Base-by-base conservation (phyloP, 1,140 invertebrate species). In the Scaptomyza hsui region DNA sequence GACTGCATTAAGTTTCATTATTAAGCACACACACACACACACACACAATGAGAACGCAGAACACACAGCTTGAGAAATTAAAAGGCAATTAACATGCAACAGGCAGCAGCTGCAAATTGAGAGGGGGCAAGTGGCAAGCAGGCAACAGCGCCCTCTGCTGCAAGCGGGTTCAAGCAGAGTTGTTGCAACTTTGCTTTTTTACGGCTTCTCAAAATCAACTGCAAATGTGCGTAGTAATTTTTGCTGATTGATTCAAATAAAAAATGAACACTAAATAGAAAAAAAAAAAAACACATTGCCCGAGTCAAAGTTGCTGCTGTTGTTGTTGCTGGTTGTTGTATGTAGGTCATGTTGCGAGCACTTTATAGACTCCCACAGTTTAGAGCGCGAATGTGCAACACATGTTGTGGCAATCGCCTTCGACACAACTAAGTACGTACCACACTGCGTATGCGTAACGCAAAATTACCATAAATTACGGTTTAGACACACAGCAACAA, bases 231-330 rank as follows among this genome's bases (percentile, higher is more conserved):
- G 68, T 72, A 45, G 73, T 72, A 75, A 75, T 75, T 72, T 72
- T 76, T 64, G 77, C 82, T 85, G 77, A 85, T 85, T 85, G 81
- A 85, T 85, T 85, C 82, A 73, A 85, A 85, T 88, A 73, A 72
- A 75, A 41, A 55, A 55, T n/a, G n/a, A n/a, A 37, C 10, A 37
- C 32, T 6, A 44, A n/a, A n/a, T n/a, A n/a, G n/a, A 29, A 57
- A 61, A 42, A 52, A 24, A 52, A 45, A 45, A 19, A 41, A 44
- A 57, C 56, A 68, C 63, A 49, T 76, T 78, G 63, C 44, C 41
- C 42, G 61, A 79, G 77, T 55, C 52, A 53, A 56, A 75, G 69
- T 52, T 72, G 57, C 12, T 15, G 44, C 18, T 69, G 59, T 37
- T 52, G 51, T 3, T 62, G 55, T 48, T 53, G 70, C 1, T 53